These are phyloP conservation scores for Sminthurides aquaticus DNA, from an alignment of 2,888 invertebrate species.

Conservation along the genomic window DNA sequence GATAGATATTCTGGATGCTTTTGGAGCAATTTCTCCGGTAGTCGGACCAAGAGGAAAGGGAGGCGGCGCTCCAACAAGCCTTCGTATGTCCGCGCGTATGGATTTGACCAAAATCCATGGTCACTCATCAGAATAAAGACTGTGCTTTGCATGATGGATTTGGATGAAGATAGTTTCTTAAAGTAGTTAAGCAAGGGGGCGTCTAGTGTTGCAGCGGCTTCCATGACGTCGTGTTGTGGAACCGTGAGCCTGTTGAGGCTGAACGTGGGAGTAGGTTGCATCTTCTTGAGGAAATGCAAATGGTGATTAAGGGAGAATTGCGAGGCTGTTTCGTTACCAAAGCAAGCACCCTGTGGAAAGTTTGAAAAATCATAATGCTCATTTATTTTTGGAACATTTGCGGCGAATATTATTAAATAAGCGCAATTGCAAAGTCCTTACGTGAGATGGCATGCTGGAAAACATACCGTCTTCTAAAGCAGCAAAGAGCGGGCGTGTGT, in stretches of 20 bases:
- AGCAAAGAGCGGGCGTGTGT: constrained; percentile 63
- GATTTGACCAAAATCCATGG: constrained; percentile 69
- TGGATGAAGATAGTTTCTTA: constrained; percentile 53
- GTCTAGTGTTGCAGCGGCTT: constrained; percentile 62
- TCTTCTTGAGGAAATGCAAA: constrained; percentile 59
- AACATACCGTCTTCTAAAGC: constrained; percentile 49
- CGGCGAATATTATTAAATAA: too few species aligned
- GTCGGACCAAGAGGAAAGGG: constrained; percentile 62
- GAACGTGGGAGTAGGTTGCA: constrained; percentile 58
- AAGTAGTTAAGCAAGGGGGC: constrained; percentile 54
- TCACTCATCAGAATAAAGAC: constrained; percentile 66
- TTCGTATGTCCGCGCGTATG: constrained; percentile 57
- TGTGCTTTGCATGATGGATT: constrained; percentile 57
- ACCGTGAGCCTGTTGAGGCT: constrained; percentile 74
- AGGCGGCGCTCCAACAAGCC: constrained; percentile 70
- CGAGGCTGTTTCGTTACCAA: constrained; percentile 13
- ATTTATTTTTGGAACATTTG: constrained; percentile 1
- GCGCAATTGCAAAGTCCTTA: too few species aligned
- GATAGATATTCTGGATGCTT: constrained; percentile 52
- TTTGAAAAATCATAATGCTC: background rate
- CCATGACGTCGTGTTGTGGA: constrained; percentile 65
- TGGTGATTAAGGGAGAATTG: constrained; percentile 64
- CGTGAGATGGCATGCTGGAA: constrained; percentile 7
- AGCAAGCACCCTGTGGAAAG: constrained; percentile 10
- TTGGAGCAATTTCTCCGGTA: constrained; percentile 57